A percentile compares a stretch with the other conserved stretches of the same genome.
Evolutionary conservation across 1,140 invertebrate species (phyloP).

Genomic region (Venturia canescens): DNA sequence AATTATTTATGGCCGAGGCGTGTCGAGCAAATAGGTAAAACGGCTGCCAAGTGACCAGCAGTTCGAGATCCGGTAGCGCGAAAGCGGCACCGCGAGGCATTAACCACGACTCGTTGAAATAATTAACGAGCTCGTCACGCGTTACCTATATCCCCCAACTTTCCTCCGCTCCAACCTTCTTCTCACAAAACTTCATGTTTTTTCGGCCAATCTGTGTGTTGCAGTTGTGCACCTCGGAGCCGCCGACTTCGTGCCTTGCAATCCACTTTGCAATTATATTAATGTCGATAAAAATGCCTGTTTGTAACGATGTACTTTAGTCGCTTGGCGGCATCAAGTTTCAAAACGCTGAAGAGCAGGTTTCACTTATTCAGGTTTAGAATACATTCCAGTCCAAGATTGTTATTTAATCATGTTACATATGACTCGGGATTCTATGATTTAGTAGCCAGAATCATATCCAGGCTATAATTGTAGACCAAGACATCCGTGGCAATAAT

Average conservation of each 20-base stretch:
- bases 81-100: slow-evolving; percentile 57
- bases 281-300: no score
- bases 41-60: slow-evolving; percentile 56
- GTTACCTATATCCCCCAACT: slow-evolving; percentile 45
- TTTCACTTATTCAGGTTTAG: no score
- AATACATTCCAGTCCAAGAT: no score
- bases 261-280: no score
- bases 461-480: no score
- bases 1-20: slow-evolving; percentile 69
- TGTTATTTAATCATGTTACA: no score
- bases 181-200: not conserved
- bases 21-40: slow-evolving; percentile 74
- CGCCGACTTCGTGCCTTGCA: not conserved
- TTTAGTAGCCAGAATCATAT: no score
- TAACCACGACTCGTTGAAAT: slow-evolving; percentile 73
- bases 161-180: not conserved
- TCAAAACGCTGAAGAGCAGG: no score
- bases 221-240: not conserved
- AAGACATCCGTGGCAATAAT: no score
- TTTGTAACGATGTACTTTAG: no score
- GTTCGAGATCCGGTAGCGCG: slow-evolving; percentile 56
- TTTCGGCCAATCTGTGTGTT: not conserved
- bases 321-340: no score
- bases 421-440: no score
- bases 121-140: slow-evolving; percentile 73